These are phyloP conservation scores for Brachypterus glaber DNA, from an alignment of 2,888 invertebrate species.

Conservation along the genomic window DNA sequence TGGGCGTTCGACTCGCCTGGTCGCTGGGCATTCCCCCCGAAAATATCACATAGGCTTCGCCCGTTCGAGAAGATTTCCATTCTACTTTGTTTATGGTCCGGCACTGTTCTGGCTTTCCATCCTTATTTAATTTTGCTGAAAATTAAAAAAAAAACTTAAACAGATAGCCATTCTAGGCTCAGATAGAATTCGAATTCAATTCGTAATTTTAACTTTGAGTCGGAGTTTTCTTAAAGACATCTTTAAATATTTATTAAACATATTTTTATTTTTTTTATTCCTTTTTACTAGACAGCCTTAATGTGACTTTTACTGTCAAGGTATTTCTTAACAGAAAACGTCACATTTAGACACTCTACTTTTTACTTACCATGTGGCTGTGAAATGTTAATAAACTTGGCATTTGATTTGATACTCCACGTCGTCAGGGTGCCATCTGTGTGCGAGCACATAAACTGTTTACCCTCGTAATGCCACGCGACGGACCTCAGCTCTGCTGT, in stretches of 20 bases:
- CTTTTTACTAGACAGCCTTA: too few species aligned
- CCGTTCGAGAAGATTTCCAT: conserved; percentile 82
- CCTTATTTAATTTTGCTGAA: conserved; percentile 82
- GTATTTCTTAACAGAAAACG: too few species aligned
- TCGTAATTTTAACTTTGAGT: too few species aligned
- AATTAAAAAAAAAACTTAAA: conserved; percentile 26
- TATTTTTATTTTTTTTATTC: too few species aligned
- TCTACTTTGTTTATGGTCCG: conserved; percentile 93
- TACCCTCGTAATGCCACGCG: conserved; percentile 97
- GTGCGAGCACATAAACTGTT: conserved; percentile 94
- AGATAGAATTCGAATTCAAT: too few species aligned
- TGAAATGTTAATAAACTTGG: conserved; percentile 69
- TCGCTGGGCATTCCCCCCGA: conserved; percentile 92
- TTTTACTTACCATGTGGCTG: conserved; percentile 90
- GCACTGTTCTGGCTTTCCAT: conserved; percentile 86
- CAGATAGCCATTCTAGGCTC: too few species aligned
- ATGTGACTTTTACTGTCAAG: too few species aligned
- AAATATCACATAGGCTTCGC: conserved; percentile 92
- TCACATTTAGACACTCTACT: too few species aligned
- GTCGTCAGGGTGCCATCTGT: conserved; percentile 91
- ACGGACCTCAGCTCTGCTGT: conserved; percentile 74
- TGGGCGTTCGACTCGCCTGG: conserved; percentile 80
- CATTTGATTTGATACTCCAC: conserved; percentile 73
- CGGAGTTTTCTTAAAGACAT: too few species aligned
- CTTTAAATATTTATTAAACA: too few species aligned